These are phyloP conservation scores for Blastobasis lacticolella DNA, from an alignment of 2,888 invertebrate species.

Conservation along the genomic window DNA sequence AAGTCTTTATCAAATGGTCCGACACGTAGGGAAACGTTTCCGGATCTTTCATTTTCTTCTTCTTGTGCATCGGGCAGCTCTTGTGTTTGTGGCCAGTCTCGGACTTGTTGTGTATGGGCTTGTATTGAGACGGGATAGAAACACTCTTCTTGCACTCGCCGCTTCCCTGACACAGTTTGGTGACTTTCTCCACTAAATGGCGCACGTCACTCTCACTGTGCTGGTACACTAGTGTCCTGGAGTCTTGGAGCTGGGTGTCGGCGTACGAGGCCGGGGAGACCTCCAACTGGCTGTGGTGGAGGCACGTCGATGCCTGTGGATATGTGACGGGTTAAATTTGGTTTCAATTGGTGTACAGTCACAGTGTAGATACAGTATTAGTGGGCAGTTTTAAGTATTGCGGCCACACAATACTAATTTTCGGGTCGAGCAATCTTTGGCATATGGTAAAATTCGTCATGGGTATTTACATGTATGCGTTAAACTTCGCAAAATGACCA, in stretches of 20 bases:
- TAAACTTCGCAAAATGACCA: no score
- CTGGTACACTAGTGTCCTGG: constrained; percentile 14
- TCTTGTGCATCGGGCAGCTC: constrained; percentile 54
- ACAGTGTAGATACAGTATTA: no score
- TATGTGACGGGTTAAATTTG: no score
- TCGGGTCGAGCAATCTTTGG: no score
- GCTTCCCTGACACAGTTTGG: constrained; percentile 30
- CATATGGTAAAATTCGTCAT: no score
- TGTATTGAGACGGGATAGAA: constrained; percentile 49
- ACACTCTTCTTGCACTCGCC: constrained; percentile 43
- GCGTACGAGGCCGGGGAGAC: constrained; percentile 35
- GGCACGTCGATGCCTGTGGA: constrained; percentile 46
- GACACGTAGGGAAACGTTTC: constrained; percentile 46
- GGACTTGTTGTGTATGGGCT: constrained; percentile 60
- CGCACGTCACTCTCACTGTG: constrained; percentile 7
- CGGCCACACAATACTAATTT: no score
- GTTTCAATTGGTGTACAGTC: no score
- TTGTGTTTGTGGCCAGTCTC: constrained; percentile 54
- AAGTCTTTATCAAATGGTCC: constrained; percentile 67
- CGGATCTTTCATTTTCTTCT: constrained; percentile 52
- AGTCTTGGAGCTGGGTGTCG: constrained; percentile 13
- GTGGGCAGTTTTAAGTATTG: no score
- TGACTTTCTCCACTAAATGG: constrained; percentile 26
- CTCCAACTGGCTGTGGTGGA: constrained; percentile 62
- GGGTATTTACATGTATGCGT: no score